These are phyloP conservation scores for Temnothorax curvispinosus DNA, from an alignment of 1,140 invertebrate genomes.

Conservation along the genomic window DNA sequence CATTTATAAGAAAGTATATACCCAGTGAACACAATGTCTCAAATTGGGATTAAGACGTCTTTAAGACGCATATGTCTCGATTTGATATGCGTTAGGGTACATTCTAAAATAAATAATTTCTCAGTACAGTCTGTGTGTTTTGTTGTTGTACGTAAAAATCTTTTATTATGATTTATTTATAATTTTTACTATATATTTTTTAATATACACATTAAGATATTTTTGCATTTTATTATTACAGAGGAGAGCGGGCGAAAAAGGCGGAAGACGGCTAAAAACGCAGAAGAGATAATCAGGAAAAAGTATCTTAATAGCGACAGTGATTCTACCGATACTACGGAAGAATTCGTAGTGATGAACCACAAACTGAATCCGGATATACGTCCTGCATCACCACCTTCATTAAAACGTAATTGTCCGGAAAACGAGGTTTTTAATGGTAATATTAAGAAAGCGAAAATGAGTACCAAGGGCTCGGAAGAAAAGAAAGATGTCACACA, in stretches of 20 bases:
- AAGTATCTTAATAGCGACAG: constrained; percentile 74
- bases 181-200: not conserved
- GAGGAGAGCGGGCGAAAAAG: constrained; percentile 73
- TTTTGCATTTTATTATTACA: constrained; percentile 34
- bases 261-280: constrained; percentile 78
- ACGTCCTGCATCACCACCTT: constrained; percentile 69
- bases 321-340: constrained; percentile 72
- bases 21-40: too few species aligned
- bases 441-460: constrained; percentile 73
- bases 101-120: constrained; percentile 7
- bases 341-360: constrained; percentile 68
- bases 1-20: not conserved
- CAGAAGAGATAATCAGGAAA: constrained; percentile 79
- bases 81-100: too few species aligned
- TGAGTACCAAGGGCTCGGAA: constrained; percentile 43
- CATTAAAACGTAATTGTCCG: constrained; percentile 74
- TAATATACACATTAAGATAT: constrained; percentile 30
- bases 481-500: constrained; percentile 50
- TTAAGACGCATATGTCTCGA: too few species aligned
- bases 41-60: too few species aligned
- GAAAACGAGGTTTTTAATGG: constrained; percentile 68
- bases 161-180: not conserved
- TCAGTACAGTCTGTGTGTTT: not conserved
- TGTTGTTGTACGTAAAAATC: not conserved
- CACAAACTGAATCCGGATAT: constrained; percentile 67